phyloP scores from a whole-genome alignment of 53 echinoderm and acorn worm species.

The Patiria pectinifera region DNA sequence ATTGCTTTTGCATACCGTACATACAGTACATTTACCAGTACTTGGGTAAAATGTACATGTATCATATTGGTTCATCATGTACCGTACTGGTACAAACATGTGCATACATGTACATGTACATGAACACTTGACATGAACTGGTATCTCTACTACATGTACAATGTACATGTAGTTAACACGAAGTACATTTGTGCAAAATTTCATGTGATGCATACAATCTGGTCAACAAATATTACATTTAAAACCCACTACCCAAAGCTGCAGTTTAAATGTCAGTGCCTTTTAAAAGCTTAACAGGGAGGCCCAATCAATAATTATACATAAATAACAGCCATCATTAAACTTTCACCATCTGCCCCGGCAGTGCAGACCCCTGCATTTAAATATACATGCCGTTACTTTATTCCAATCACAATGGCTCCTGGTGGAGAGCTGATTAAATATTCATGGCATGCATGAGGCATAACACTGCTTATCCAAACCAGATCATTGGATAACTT shows the following conservation, averaged over 20 bases:
- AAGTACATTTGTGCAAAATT: too few relatives aligned
- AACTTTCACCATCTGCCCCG: slow-evolving; percentile 9
- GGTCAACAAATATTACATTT: neutral
- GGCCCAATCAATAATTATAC: slow-evolving; percentile 17
- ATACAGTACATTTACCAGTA: too few relatives aligned
- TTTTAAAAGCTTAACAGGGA: neutral
- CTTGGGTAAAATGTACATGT: too few relatives aligned
- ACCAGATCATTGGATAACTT: neutral
- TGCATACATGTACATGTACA: too few relatives aligned
- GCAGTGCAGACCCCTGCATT: neutral
- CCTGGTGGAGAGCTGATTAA: neutral
- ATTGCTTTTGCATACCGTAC: too few relatives aligned
- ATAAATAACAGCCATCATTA: slow-evolving; percentile 26
- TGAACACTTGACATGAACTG: too few relatives aligned
- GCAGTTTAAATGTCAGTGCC: slow-evolving; percentile 8
- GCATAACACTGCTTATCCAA: neutral
- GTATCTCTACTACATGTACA: too few relatives aligned
- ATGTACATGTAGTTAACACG: too few relatives aligned
- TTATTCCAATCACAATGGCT: slow-evolving; percentile 19
- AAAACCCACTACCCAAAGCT: neutral
- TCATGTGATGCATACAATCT: too few relatives aligned
- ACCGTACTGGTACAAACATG: too few relatives aligned
- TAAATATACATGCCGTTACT: slow-evolving; percentile 12
- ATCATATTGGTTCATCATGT: too few relatives aligned
- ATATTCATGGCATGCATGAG: neutral